Conservation (phyloP, 2,113 vertebrate species). For the Xiphorhynchus elegans region DNA sequence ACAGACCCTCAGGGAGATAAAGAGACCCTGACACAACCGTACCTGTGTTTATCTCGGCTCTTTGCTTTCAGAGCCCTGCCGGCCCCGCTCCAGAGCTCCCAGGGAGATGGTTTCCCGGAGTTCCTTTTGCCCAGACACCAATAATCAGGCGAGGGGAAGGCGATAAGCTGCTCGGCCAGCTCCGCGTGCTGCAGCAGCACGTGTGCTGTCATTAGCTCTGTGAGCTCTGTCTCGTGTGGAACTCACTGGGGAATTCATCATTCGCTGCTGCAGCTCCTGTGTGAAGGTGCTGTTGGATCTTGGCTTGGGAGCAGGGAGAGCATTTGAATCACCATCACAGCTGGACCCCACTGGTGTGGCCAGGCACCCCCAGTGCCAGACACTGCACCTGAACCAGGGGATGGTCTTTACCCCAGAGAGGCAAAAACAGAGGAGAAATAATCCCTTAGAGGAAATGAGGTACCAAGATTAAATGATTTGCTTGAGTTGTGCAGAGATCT, state of each 20-base stretch:
- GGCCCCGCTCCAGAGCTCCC: not conserved
- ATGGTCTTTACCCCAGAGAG: not conserved
- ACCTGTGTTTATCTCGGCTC: not conserved
- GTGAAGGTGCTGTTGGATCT: not conserved
- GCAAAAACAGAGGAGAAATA: not conserved
- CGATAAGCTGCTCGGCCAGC: not conserved
- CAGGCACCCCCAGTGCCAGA: not conserved
- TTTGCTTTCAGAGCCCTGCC: not conserved
- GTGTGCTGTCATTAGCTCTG: not conserved
- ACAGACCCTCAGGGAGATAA: not conserved
- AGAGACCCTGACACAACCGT: not conserved
- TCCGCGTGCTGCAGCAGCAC: not conserved
- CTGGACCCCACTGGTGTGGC: rapidly evolving
- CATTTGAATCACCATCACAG: rapidly evolving
- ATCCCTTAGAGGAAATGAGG: not conserved
- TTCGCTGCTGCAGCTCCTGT: not conserved
- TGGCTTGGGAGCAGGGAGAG: not conserved
- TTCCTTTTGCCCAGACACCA: not conserved
- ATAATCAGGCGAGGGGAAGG: not conserved
- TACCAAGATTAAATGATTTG: not conserved
- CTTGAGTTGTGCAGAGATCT: not conserved
- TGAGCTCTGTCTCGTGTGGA: not conserved
- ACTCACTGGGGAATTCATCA: not conserved
- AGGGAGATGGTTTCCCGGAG: not conserved
- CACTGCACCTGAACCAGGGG: not conserved